These are phyloP conservation scores for Enteromius paludinosus DNA, from an alignment of 2,797 vertebrate species.

Conservation along the genomic window DNA sequence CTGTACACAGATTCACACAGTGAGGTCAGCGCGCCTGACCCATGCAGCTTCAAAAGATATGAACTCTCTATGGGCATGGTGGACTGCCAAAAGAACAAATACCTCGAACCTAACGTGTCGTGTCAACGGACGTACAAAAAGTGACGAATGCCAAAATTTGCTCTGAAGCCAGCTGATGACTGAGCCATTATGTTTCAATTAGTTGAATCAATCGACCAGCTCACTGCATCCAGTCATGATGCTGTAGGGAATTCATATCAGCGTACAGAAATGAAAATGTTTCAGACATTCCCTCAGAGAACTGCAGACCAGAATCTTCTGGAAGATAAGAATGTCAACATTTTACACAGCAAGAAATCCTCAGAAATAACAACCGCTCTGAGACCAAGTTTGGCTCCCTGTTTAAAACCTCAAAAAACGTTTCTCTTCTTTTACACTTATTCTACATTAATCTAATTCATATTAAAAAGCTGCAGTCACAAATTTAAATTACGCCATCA, in stretches of 20 bases:
- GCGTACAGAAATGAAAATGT: conserved; percentile 22
- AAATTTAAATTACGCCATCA: background rate
- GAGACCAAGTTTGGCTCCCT: background rate
- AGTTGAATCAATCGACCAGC: conserved; percentile 19
- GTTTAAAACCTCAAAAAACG: background rate
- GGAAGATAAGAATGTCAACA: conserved; percentile 9
- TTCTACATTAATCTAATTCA: background rate
- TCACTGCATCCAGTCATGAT: background rate
- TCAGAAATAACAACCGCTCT: background rate
- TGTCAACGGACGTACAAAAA: background rate
- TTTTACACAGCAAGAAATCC: conserved; percentile 1
- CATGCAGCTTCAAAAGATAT: conserved; percentile 7
- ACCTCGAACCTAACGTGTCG: background rate
- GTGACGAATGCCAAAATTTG: background rate
- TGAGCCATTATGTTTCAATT: conserved; percentile 37
- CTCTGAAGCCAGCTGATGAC: background rate
- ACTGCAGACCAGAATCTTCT: conserved; percentile 4
- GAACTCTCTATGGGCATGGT: background rate
- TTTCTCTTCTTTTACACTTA: background rate
- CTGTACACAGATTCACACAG: conserved; percentile 17
- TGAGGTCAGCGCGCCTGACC: conserved; percentile 2
- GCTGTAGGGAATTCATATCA: conserved; percentile 16
- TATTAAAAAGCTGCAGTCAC: background rate
- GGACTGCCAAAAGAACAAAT: background rate
- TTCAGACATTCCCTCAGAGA: conserved; percentile 10